Conservation (phyloP, 2,113 vertebrate species). For the Xerus inauris region DNA sequence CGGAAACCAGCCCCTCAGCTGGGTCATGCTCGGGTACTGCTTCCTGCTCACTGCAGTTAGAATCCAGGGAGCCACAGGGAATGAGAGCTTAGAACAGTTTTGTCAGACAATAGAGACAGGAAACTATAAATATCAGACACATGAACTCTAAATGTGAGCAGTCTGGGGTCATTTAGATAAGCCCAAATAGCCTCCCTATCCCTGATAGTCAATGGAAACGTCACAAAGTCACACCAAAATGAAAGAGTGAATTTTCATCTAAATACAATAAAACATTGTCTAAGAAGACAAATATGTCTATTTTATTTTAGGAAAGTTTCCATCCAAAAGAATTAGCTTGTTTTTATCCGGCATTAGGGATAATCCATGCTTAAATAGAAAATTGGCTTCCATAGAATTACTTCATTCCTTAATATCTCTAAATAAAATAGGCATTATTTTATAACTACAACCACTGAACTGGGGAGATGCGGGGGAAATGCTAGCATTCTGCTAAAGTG, state of each 20-base stretch:
- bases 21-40: no score
- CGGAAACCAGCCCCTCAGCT: not conserved
- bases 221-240: not conserved
- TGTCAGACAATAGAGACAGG: not conserved
- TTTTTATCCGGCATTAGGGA: conserved; percentile 6
- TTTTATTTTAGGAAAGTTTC: conserved; percentile 14
- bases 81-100: not conserved
- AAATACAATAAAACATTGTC: not conserved
- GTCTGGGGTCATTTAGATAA: not conserved
- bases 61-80: not conserved
- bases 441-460: not conserved
- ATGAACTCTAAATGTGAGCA: not conserved
- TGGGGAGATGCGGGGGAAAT: not conserved
- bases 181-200: not conserved
- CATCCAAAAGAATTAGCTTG: not conserved
- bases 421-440: not conserved
- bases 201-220: not conserved
- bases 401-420: conserved; percentile 13
- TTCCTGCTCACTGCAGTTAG: not conserved
- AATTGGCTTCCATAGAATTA: not conserved
- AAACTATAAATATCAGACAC: not conserved
- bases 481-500: not conserved
- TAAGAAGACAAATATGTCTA: not conserved
- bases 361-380: conserved; percentile 14
- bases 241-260: not conserved